These are phyloP conservation scores for Brenthis hecate DNA, from an alignment of 2,888 invertebrate species.

Conservation along the genomic window DNA sequence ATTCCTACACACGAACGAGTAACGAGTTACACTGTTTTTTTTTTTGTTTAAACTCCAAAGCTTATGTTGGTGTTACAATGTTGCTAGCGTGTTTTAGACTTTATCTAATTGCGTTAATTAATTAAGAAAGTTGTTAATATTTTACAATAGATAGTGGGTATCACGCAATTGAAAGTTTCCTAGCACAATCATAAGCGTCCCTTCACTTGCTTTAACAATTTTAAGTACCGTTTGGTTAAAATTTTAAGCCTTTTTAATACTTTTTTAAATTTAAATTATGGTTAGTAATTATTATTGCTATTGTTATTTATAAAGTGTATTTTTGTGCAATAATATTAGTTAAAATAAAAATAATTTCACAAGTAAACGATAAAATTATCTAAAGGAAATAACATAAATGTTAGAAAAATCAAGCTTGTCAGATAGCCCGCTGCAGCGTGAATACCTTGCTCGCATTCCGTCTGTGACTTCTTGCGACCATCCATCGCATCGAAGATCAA, in stretches of 20 bases:
- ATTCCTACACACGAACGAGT: neutral
- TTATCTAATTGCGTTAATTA: neutral
- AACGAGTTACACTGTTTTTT: too few species aligned
- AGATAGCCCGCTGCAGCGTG: slow-evolving; percentile 24
- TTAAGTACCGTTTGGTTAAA: neutral
- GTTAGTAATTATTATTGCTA: neutral
- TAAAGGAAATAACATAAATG: slow-evolving; percentile 18
- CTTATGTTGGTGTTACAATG: neutral
- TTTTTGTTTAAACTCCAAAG: neutral
- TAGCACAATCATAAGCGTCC: slow-evolving; percentile 10
- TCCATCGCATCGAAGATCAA: slow-evolving; percentile 36
- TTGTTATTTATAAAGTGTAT: neutral
- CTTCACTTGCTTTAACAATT: slow-evolving; percentile 22
- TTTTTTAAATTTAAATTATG: neutral
- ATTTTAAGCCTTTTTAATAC: neutral
- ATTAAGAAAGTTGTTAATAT: slow-evolving; percentile 6
- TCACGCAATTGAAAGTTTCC: slow-evolving; percentile 8
- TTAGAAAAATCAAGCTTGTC: slow-evolving; percentile 15
- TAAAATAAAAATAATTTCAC: neutral
- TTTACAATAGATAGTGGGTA: slow-evolving; percentile 4
- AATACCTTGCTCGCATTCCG: slow-evolving; percentile 37
- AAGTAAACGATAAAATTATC: neutral
- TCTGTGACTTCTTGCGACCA: slow-evolving; percentile 25
- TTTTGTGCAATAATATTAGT: neutral
- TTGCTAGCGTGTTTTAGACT: neutral